Evolutionary conservation across 2,888 invertebrate species (phyloP).

Genomic region (Morpho deidamia): DNA sequence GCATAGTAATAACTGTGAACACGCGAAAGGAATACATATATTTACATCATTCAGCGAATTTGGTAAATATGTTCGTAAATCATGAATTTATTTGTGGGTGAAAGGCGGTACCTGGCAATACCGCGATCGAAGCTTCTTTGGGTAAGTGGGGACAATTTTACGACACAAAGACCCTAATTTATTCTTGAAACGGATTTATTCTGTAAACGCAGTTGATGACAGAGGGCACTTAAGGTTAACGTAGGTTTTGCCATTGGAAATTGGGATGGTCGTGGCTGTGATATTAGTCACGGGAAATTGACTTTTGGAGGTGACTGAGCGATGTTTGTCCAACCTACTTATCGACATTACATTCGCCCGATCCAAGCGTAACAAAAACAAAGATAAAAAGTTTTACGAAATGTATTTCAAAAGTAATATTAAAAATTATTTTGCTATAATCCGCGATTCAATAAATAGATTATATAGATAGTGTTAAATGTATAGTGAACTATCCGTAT

Average conservation of each 20-base stretch:
- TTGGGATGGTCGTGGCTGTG: conserved; percentile 58
- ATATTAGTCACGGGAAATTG: conserved; percentile 64
- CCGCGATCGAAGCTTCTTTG: conserved; percentile 18
- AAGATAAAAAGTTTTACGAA: too few species aligned
- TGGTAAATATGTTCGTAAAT: conserved; percentile 43
- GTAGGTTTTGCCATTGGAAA: conserved; percentile 70
- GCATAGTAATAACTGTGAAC: conserved; percentile 1
- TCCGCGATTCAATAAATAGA: too few species aligned
- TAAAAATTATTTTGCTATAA: too few species aligned
- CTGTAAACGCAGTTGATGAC: conserved; percentile 61
- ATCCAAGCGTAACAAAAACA: too few species aligned
- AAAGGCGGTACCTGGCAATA: conserved; percentile 37
- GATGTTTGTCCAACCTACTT: neutral
- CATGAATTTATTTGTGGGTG: conserved; percentile 45
- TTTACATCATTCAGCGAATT: conserved; percentile 20
- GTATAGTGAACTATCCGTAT: too few species aligned
- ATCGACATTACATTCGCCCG: too few species aligned
- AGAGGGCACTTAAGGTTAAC: conserved; percentile 70
- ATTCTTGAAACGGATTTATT: conserved; percentile 72
- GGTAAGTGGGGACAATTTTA: conserved; percentile 47
- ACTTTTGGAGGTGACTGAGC: conserved; percentile 41
- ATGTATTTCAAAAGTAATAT: too few species aligned
- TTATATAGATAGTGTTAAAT: too few species aligned
- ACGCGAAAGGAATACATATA: conserved; percentile 7
- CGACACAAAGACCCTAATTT: conserved; percentile 71